Evolutionary conservation across 2,113 vertebrate genomes (phyloP), one percentile per base, ranked within the genome.

Genomic region (Plectropomus leopardus): DNA sequence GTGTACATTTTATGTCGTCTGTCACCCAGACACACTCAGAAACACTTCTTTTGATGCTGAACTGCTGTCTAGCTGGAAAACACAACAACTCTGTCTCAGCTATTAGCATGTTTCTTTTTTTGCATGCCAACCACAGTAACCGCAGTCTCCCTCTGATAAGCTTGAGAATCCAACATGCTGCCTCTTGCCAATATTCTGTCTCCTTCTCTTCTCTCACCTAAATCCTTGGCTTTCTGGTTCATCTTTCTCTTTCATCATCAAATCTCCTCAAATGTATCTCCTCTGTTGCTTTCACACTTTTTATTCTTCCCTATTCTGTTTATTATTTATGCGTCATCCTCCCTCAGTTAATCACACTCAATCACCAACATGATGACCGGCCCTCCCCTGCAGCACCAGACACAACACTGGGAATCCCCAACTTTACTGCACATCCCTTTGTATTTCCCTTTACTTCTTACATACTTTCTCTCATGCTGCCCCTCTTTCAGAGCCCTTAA

Each of bases 321-420:
- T n/a, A 36, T 57, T 14, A 66, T 44, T 21, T 60, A 48, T 61
- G 24, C 28, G 32, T 66, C 67, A 34, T 64, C 24, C 34, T 40
- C 24, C 19, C n/a, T 83, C 30, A 60, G 57, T 51, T 75, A 80
- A 71, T 23, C 45, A 54, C 55, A 19, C 34, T 59, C 68, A 50
- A 45, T 50, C 5, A 47, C 51, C 57, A n/a, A n/a, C 28, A 30
- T 48, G 34, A 81, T n/a, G 32, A 82, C 40, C 71, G 17, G 11
- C 63, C 42, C 44, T 50, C n/a, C 63, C 66, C 61, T 74, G 55
- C 16, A 69, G 76, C 53, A 72, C 15, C 28, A 79, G n/a, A 80
- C 81, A 84, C 44, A 76, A 79, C 72, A 81, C 40, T 65, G 79
- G 79, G 66, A 89, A 78, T 75, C 48, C 76, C 84, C 78, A 21